Evolutionary conservation across 2,113 vertebrate species (phyloP), one percentile per base, ranked within the genome.

Genomic region (Festucalex cinctus): DNA sequence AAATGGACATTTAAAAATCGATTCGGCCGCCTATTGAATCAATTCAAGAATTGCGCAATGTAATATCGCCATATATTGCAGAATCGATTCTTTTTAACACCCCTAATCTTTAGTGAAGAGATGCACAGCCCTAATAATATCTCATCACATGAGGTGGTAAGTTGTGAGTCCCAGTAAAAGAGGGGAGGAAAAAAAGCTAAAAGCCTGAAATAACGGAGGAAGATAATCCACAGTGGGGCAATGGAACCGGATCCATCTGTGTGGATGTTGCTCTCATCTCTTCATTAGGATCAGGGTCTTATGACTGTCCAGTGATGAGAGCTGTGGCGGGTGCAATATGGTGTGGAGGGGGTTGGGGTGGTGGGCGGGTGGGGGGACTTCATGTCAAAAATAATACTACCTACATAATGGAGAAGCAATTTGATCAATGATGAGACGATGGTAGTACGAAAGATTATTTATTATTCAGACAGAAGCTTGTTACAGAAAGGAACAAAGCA

Each of bases 221-320:
- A 78, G 82, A 81, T 65, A 54, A 78, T 66, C 70, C 72, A 58
- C 77, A 63, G 36, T 19, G 69, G 72, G 63, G 65, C 68, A 70
- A 70, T 65, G 83, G 80, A 85, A 90, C 61, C 84, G 87, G 88
- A 89, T 88, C 87, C 89, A 91, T 83, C 89, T 90, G 87, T 76
- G 80, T 87, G 87, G 87, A 88, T 86, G 86, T 86, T 71, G 76
- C 87, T 82, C 85, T 91, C 88, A 90, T 85, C 89, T 87, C 84
- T 85, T 89, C 89, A 68, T 90, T 87, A 86, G 69, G 71, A 37
- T 6, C 65, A 68, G 83, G 78, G 76, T 69, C 79, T 82, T 67
- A 82, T 57, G 71, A 58, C 69, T 66, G 71, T 82, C 82, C 84
- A 68, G 83, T 71, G 87, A 77, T 87, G 85, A 89, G 81, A 89